Evolutionary conservation across 2,113 vertebrate species (phyloP).

Genomic region (Pithys albifrons): DNA sequence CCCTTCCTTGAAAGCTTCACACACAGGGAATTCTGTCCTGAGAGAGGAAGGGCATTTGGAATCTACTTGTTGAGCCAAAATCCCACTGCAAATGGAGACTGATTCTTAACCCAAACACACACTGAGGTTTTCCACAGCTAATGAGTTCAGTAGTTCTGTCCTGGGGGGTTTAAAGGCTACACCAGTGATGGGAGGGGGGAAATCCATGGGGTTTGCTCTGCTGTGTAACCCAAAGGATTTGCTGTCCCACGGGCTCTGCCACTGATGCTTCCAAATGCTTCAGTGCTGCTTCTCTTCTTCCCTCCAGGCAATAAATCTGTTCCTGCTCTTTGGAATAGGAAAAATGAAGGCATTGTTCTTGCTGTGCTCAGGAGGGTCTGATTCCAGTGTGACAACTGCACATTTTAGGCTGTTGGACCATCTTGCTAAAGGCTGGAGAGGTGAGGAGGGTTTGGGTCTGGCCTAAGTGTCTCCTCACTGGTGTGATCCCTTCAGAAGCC

Average conservation of each 20-base stretch:
- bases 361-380: background rate
- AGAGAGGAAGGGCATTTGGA: background rate
- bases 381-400: background rate
- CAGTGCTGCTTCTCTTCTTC: background rate
- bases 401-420: background rate
- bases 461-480: background rate
- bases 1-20: background rate
- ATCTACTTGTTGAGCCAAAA: background rate
- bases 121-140: background rate
- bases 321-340: background rate
- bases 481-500: background rate
- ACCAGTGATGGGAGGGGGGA: background rate
- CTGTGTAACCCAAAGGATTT: background rate
- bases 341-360: background rate
- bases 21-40: background rate
- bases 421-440: background rate
- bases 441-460: background rate
- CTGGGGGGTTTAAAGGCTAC: background rate
- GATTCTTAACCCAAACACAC: background rate
- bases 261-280: background rate
- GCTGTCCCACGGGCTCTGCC: background rate
- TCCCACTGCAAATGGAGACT: background rate
- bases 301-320: slow-evolving; percentile 11
- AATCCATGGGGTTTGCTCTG: background rate
- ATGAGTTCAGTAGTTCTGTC: background rate